These are phyloP conservation scores for Litoditis marina DNA, from an alignment of 2,888 invertebrate genomes.

Conservation along the genomic window DNA sequence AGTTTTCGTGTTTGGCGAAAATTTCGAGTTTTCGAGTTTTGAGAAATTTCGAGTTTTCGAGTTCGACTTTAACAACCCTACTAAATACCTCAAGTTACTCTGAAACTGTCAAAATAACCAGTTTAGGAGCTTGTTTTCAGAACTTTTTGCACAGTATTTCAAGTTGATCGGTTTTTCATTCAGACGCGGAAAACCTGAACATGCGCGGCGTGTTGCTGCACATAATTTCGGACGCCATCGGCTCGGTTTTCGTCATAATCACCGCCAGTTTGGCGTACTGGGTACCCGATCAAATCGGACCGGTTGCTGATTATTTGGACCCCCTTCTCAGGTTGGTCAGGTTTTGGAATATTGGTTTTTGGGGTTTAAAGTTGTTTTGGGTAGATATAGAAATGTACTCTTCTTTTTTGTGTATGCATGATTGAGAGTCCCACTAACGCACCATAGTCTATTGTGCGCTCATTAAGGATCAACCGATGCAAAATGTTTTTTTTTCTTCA, in stretches of 20 bases:
- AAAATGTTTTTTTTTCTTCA: conserved; percentile 2
- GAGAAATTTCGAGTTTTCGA: too few species aligned
- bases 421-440: too few species aligned
- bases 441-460: not conserved
- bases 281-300: conserved; percentile 72
- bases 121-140: too few species aligned
- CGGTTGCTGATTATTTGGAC: conserved; percentile 77
- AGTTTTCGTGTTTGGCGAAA: too few species aligned
- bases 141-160: too few species aligned
- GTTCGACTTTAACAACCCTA: too few species aligned
- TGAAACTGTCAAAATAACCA: too few species aligned
- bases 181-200: conserved; percentile 79
- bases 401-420: too few species aligned
- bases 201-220: conserved; percentile 99
- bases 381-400: not conserved
- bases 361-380: not conserved
- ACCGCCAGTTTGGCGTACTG: conserved; percentile 75
- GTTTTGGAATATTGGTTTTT: too few species aligned
- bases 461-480: not conserved
- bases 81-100: too few species aligned
- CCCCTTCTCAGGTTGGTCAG: conserved; percentile 80
- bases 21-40: too few species aligned
- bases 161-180: conserved; percentile 5
- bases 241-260: conserved; percentile 84
- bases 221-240: conserved; percentile 91